phyloP scores from a whole-genome alignment of 2,113 vertebrate species.

The Leucopsar rothschildi region DNA sequence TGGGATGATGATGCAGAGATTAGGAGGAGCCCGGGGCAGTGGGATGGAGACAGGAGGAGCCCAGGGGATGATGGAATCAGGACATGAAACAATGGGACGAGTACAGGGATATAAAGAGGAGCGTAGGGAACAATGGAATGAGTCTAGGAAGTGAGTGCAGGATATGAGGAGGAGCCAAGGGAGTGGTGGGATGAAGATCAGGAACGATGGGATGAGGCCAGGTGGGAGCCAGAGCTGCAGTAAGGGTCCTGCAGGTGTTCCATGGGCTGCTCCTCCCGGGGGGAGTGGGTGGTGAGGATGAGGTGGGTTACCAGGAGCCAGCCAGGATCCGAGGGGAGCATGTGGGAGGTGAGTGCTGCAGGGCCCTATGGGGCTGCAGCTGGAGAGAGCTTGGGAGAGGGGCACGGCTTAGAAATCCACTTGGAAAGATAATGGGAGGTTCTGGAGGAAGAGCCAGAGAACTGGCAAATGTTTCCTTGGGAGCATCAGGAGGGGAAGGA shows the following conservation, averaged over 20 bases:
- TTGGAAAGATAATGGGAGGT: not conserved
- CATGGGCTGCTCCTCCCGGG: not conserved
- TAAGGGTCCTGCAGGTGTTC: not conserved
- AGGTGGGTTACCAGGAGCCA: not conserved
- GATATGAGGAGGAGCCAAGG: not conserved
- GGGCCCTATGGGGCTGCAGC: not conserved
- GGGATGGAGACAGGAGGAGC: not conserved
- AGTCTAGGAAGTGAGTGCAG: not conserved
- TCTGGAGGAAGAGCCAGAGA: not conserved
- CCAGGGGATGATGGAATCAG: not conserved
- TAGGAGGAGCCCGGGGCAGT: not conserved
- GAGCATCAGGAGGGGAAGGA: not conserved
- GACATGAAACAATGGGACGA: not conserved
- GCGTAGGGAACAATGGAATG: too few species aligned
- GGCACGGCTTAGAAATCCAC: rapidly evolving
- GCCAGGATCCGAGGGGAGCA: rapidly evolving
- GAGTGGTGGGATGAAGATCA: not conserved
- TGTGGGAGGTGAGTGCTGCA: rapidly evolving
- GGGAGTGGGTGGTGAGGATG: rapidly evolving
- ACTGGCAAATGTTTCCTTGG: rapidly evolving
- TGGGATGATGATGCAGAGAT: not conserved
- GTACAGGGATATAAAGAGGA: not conserved
- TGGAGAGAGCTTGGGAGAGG: not conserved
- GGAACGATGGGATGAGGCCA: not conserved
- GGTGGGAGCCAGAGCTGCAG: rapidly evolving